Base-by-base conservation (phyloP, 2,113 vertebrate species). In the Hepsetus odoe region DNA sequence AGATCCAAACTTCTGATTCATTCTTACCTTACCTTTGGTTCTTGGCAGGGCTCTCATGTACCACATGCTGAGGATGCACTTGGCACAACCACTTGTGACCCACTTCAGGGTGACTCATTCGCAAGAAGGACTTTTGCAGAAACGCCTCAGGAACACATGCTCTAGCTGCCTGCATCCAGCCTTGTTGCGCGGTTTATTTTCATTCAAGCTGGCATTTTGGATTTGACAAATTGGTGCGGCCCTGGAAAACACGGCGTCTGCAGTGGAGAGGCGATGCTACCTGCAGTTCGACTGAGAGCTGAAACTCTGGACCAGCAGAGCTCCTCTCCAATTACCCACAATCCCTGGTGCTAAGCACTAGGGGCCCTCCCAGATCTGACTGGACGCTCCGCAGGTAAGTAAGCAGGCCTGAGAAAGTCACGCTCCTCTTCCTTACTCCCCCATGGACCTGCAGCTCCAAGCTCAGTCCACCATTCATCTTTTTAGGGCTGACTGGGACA, bases 271-370 rank as follows among this genome's bases (percentile, higher is more conserved):
- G 59, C 40, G 20, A n/a, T 51, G 65, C 59, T 35, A 67, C 67
- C 79, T 53, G 74, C 30, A 73, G 67, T 61, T 46, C 62, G 33
- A 42, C 72, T 79, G 72, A 28, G 67, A 76, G 32, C 71, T 65
- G 42, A 64, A 42, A 79, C 56, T 18, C 66, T 32, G 53, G 64
- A 81, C 76, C 61, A 72, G 74, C 72, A 77, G 67, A 40, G 20
- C 75, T 35, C 30, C 73, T 53, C 65, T 76, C 77, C 82, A 84
- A 86, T 84, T 84, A 84, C 68, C 65, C 59, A 71, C 14, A 46
- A 26, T 82, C 44, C 78, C 61, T 65, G 69, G 82, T 72, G 53
- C 56, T 73, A 68, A 76, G 58, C 74, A 59, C 70, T 40, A 72
- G 80, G 79, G 79, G 67, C 61, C 66, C 55, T 46, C 14, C 56